These are phyloP conservation scores for Siderastrea radians DNA, from an alignment of 92 coral and sea anemone species.

Conservation along the genomic window DNA sequence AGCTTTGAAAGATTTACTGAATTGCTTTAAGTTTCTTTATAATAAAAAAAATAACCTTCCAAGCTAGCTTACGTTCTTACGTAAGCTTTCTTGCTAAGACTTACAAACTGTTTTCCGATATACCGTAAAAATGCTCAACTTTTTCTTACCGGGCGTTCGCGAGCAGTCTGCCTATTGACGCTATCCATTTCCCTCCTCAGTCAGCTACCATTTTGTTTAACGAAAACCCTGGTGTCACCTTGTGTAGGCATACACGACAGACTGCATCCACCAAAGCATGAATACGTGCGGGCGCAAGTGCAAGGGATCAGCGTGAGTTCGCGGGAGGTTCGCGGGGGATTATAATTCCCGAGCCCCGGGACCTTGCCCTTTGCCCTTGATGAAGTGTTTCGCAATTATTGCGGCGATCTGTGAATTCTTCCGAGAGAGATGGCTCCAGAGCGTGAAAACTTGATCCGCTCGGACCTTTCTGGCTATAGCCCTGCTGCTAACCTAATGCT, in stretches of 20 bases:
- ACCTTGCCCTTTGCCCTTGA: too few relatives aligned
- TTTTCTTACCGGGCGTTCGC: slow-evolving; percentile 36
- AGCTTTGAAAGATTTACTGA: too few relatives aligned
- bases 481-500: slow-evolving; percentile 64
- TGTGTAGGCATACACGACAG: neutral
- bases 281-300: neutral
- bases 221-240: neutral
- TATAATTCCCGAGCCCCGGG: too few relatives aligned
- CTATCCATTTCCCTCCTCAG: slow-evolving; percentile 16
- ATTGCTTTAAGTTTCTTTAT: too few relatives aligned
- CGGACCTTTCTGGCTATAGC: slow-evolving; percentile 39
- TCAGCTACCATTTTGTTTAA: neutral
- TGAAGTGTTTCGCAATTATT: neutral
- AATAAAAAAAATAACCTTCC: too few relatives aligned
- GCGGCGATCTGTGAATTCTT: neutral
- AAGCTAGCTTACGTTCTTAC: too few relatives aligned
- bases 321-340: too few relatives aligned
- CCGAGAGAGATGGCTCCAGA: neutral
- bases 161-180: slow-evolving; percentile 49
- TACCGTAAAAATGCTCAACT: too few relatives aligned
- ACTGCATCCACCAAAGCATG: neutral
- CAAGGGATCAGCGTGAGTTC: neutral
- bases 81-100: too few relatives aligned
- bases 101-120: too few relatives aligned
- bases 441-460: slow-evolving; percentile 14